phyloP scores from a whole-genome alignment of 2,797 vertebrate species.

The Furcifer pardalis region DNA sequence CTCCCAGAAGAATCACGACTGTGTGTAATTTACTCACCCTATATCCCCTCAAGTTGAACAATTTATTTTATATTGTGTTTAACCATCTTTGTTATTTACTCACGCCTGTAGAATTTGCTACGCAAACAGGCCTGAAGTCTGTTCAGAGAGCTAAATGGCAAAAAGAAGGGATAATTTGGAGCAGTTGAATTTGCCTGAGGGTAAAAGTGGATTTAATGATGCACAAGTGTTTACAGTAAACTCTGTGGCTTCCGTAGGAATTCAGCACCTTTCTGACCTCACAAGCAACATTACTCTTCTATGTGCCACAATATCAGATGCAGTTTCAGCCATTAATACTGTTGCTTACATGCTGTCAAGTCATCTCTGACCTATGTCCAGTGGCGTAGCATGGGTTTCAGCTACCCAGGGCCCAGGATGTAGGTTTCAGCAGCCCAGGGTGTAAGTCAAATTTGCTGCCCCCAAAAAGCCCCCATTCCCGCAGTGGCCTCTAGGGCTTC shows the following conservation, averaged over 20 bases:
- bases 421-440: too few relatives aligned
- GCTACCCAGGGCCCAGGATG: too few relatives aligned
- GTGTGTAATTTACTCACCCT: not conserved
- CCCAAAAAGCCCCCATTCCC: too few relatives aligned
- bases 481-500: too few relatives aligned
- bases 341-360: too few relatives aligned
- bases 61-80: not conserved
- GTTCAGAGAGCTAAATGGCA: not conserved
- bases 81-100: not conserved
- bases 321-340: not conserved
- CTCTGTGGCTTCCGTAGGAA: not conserved
- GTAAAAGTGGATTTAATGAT: not conserved
- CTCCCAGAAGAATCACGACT: not conserved
- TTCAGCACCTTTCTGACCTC: not conserved
- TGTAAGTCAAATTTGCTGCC: too few relatives aligned
- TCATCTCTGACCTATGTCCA: too few relatives aligned
- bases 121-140: fast-evolving
- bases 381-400: too few relatives aligned
- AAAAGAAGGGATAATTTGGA: not conserved
- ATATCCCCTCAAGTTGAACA: fast-evolving
- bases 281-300: not conserved
- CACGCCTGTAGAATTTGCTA: not conserved
- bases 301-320: not conserved
- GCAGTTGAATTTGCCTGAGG: not conserved
- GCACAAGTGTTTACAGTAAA: not conserved